Conservation (phyloP, 2,888 invertebrate genomes). For the Allygus modestus region DNA sequence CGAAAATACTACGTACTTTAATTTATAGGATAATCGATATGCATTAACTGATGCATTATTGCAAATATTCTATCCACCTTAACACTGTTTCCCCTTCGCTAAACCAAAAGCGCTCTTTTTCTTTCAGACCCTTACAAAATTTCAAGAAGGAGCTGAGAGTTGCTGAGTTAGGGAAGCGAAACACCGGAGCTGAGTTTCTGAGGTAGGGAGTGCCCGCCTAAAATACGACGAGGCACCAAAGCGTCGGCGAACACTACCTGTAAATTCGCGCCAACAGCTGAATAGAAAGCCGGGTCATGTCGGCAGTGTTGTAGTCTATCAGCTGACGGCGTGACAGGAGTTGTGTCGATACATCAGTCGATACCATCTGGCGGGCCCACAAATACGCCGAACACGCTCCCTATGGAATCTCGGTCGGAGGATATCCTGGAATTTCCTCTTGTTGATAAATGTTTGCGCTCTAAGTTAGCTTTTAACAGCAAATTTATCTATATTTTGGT, state of each 20-base stretch:
- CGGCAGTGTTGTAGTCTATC: slow-evolving; percentile 22
- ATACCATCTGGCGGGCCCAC: slow-evolving; percentile 39
- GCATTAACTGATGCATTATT: no score
- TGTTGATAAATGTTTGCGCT: no score
- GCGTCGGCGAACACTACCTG: slow-evolving; percentile 40
- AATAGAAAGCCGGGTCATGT: slow-evolving; percentile 43
- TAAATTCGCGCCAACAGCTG: slow-evolving; percentile 43
- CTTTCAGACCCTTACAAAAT: no score
- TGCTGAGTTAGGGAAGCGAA: not conserved
- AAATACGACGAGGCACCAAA: not conserved
- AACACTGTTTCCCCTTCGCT: no score
- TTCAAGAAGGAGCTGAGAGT: no score
- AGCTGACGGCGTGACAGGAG: not conserved
- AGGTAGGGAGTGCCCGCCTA: slow-evolving; percentile 18
- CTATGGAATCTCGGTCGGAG: no score
- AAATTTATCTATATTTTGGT: no score
- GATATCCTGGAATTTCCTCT: not conserved
- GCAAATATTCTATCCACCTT: no score
- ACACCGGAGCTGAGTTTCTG: not conserved
- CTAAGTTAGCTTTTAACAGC: no score
- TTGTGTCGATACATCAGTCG: slow-evolving; percentile 5
- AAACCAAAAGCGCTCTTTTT: no score
- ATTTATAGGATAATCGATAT: no score
- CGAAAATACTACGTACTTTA: no score
- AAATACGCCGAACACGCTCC: slow-evolving; percentile 23